Conservation (phyloP, 2,797 vertebrate genomes). For the Acanthurus leucopareius region DNA sequence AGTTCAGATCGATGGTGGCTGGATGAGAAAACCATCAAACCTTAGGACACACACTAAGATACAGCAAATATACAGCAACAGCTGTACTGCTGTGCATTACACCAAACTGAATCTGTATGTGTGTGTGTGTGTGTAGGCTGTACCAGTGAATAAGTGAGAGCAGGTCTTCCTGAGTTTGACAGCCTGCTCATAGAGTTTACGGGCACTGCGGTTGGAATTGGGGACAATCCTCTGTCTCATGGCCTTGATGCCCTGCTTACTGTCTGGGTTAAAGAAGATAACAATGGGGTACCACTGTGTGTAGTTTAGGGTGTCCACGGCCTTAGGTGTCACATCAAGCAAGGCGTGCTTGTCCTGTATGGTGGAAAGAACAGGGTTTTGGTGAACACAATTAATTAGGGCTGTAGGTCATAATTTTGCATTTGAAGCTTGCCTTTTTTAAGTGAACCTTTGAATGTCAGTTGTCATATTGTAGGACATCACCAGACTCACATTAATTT, state of each 20-base stretch:
- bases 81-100: neutral
- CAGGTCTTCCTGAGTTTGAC: constrained; percentile 92
- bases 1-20: constrained; percentile 92
- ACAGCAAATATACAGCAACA: neutral
- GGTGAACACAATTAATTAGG: neutral
- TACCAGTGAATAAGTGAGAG: constrained; percentile 91
- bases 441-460: no score
- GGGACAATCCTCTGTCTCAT: constrained; percentile 91
- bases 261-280: constrained; percentile 94
- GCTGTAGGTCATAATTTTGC: neutral
- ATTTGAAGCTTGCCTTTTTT: no score
- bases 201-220: constrained; percentile 91
- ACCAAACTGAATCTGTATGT: neutral
- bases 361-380: neutral
- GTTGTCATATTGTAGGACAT: no score
- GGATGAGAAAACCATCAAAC: constrained; percentile 42
- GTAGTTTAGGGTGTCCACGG: constrained; percentile 95
- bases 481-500: no score
- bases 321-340: constrained; percentile 95
- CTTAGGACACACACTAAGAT: constrained; percentile 10
- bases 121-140: no score
- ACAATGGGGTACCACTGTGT: constrained; percentile 98
- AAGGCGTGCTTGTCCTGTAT: constrained; percentile 91
- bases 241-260: constrained; percentile 91
- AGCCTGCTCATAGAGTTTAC: constrained; percentile 93